phyloP scores from a whole-genome alignment of 1,140 invertebrate genomes.

The Cepaea nemoralis region DNA sequence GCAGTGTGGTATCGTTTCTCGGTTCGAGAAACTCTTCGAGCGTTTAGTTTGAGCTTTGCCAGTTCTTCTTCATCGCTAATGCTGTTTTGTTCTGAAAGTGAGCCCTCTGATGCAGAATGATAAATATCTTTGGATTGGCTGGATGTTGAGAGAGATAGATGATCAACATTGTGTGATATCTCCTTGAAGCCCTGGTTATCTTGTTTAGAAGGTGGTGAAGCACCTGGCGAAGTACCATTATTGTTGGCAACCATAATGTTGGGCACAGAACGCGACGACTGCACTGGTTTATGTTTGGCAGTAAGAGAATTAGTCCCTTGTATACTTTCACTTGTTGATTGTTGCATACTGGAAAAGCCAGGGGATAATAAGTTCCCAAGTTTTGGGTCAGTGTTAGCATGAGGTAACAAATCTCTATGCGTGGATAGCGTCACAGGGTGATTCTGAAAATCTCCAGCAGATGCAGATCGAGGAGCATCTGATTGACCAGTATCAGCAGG shows the following conservation, averaged over 20 bases:
- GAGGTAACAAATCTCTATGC: slow-evolving; percentile 10
- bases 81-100: slow-evolving; percentile 42
- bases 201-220: neutral
- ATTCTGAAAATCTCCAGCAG: slow-evolving; percentile 15
- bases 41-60: slow-evolving; percentile 58
- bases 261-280: slow-evolving; percentile 42
- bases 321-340: neutral
- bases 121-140: neutral
- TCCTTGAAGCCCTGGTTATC: neutral
- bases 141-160: slow-evolving; percentile 40
- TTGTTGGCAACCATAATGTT: slow-evolving; percentile 34
- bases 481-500: neutral
- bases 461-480: slow-evolving; percentile 3
- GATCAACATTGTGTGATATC: neutral
- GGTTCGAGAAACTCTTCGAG: slow-evolving; percentile 74
- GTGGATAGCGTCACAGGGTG: neutral
- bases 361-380: slow-evolving; percentile 6
- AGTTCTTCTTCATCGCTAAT: slow-evolving; percentile 58
- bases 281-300: slow-evolving; percentile 41
- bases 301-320: too few relatives aligned
- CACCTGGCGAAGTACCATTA: neutral
- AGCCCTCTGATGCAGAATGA: neutral
- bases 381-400: slow-evolving; percentile 16
- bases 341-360: slow-evolving; percentile 13
- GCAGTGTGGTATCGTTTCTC: slow-evolving; percentile 79